phyloP scores from a whole-genome alignment of 2,113 vertebrate genomes.

The Pholis gunnellus region DNA sequence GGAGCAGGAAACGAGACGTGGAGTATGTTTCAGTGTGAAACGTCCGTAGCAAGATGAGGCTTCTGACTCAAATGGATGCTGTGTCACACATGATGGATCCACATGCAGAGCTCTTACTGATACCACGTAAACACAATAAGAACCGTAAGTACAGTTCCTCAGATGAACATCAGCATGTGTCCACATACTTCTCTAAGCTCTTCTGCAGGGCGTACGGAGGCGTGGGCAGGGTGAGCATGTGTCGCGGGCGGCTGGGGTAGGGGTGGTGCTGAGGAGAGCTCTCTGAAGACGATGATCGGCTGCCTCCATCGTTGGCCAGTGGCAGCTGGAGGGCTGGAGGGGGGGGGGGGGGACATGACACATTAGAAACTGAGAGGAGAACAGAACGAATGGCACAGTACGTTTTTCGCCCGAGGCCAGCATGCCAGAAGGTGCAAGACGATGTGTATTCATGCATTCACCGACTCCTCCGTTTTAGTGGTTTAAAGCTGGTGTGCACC shows the following conservation, averaged over 20 bases:
- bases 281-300: constrained; percentile 90
- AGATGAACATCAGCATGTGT: neutral
- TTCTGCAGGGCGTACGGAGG: constrained; percentile 86
- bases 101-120: neutral
- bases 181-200: constrained; percentile 91
- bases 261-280: constrained; percentile 90
- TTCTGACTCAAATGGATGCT: constrained; percentile 26
- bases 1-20: neutral
- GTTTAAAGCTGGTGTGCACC: neutral
- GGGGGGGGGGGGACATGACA: constrained; percentile 11
- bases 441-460: constrained; percentile 20
- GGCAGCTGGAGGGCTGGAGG: constrained; percentile 90
- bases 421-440: constrained; percentile 23
- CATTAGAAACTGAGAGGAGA: constrained; percentile 28
- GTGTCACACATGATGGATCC: neutral
- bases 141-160: neutral
- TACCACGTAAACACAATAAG: neutral
- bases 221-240: constrained; percentile 89
- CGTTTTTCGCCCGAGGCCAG: constrained; percentile 15
- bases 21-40: neutral
- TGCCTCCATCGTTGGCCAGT: constrained; percentile 91
- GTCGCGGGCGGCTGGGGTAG: constrained; percentile 86
- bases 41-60: neutral
- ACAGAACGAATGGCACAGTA: neutral
- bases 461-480: neutral